Evolutionary conservation across 2,888 invertebrate species (phyloP).

Genomic region (Spilarctia lutea): DNA sequence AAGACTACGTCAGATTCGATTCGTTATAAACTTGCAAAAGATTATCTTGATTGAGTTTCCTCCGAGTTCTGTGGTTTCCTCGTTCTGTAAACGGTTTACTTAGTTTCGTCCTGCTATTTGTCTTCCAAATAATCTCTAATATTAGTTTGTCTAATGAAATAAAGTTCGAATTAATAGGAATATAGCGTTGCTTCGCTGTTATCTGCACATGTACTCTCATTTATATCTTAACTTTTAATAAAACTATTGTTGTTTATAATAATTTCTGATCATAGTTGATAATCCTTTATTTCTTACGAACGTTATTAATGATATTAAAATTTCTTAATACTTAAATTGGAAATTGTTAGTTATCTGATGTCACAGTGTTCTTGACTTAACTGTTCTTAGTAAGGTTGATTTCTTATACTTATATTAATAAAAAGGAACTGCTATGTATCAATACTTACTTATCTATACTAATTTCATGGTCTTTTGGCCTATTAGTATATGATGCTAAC

Average conservation of each 20-base stretch:
- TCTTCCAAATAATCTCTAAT: constrained; percentile 10
- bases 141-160: constrained; percentile 10
- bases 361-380: no score
- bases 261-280: background rate
- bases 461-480: no score
- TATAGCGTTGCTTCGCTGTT: background rate
- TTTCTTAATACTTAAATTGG: no score
- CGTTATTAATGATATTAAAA: background rate
- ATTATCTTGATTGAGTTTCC: constrained; percentile 37
- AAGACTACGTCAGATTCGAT: constrained; percentile 20
- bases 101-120: constrained; percentile 16
- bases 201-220: background rate
- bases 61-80: constrained; percentile 12
- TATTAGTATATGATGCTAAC: no score
- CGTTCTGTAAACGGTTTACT: constrained; percentile 13
- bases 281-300: background rate
- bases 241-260: background rate
- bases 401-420: no score
- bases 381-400: no score
- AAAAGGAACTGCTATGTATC: no score
- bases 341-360: no score
- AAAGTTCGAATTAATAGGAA: background rate
- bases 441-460: no score
- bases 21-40: constrained; percentile 27
- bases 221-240: background rate